Base-by-base conservation (phyloP, 2,113 vertebrate species). In the Festucalex cinctus region DNA sequence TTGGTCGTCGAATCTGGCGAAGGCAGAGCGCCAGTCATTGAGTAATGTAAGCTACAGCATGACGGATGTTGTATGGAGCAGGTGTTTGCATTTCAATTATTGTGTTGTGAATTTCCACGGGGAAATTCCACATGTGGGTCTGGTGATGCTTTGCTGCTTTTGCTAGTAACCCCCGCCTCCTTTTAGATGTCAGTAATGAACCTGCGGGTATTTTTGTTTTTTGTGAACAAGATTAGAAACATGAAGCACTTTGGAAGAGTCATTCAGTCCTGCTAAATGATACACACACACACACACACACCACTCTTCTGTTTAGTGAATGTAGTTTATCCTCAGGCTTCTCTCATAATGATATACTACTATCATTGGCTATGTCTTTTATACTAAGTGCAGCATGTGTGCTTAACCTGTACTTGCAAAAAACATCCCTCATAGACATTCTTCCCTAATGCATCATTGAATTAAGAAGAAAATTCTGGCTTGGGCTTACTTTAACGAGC, bases 31-130 rank as follows among this genome's bases (percentile, higher is more conserved):
- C 36, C 35, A 73, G 48, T 71, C 75, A 74, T 63, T 68, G 73
- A 78, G 65, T 82, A 74, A 84, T 79, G 62, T 58, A 76, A 60
- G 26, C 36, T 64, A 53, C 71, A 65, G 67, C 57, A 72, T 67
- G 59, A 66, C 46, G 51, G 57, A 68, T 60, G 44, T 59, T 66
- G 74, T 66, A 73, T 63, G 70, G 63, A 68, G 65, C 75, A 70
- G 70, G 64, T 77, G 82, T 84, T 83, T 84, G 77, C 66, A 70
- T 80, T 72, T 70, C 63, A 81, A 82, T 84, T 6, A 65, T 46
- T 53, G 44, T 10, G 22, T 70, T 64, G 51, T 68, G 80, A 61
- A 57, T 20, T 76, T 46, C 58, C 69, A 20, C 35, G 9, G 9
- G 39, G 66, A 77, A 76, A 72, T 68, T 73, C 62, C 22, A 56